Evolutionary conservation across 2,113 vertebrate species (phyloP), one percentile per base, ranked within the genome.

Genomic region (Paraplagusia blochii): DNA sequence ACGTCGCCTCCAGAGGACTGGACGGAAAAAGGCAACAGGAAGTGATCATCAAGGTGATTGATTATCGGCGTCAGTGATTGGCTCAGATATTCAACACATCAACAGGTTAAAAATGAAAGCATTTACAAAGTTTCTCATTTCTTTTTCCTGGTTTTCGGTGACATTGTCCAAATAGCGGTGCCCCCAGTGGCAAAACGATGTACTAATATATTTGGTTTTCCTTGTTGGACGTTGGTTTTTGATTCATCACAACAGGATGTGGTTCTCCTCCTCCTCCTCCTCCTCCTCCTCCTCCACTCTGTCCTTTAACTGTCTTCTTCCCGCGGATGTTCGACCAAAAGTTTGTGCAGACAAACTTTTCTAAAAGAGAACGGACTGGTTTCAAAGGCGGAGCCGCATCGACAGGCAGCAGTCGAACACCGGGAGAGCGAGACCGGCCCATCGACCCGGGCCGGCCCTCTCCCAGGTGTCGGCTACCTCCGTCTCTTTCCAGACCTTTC

Each of bases 391-490:
- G 69, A 59, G 68, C 67, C 1, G 61, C 74, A 82, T 82, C 66
- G 77, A 82, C 72, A 67, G 34, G 35, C 45, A 50, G 63, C 54
- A 63, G 68, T 72, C 63, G 53, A 65, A 65, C 64, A 57, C 62
- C 72, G 74, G 63, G 72, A 65, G 70, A 72, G 67, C 67, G 47
- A 74, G 74, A 76, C 69, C 4, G 47, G 53, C 43, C 53, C 11
- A 84, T 81, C 74, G 74, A 85, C 83, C 81, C 80, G 62, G 44
- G 66, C 69, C 39, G 70, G 52, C 71, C 68, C n/a, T 55, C 59
- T 69, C 61, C 52, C 68, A 58, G 73, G 61, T 75, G 67, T 51
- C 38, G 53, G 58, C n/a, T 59, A 56, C 52, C 64, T 46, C 53
- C 38, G 44, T 51, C 66, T 59, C 59, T 43, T 70, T 69, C 69